These are phyloP conservation scores for Dendrophyllia cribrosa DNA, from an alignment of 64 coral and sea anemone species.

Conservation along the genomic window DNA sequence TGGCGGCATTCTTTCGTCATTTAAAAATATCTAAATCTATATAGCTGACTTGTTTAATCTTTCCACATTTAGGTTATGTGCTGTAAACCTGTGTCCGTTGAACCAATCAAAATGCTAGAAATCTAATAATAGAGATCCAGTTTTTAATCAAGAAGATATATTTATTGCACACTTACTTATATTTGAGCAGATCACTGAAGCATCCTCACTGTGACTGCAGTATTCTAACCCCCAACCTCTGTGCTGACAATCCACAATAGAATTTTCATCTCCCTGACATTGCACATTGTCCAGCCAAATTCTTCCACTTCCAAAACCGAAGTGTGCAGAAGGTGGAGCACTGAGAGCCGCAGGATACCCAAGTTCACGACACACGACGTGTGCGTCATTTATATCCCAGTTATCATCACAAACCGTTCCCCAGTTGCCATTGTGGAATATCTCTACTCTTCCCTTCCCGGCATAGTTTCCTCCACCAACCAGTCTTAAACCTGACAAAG, in stretches of 20 bases:
- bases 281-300: constrained; percentile 25
- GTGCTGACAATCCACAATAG: neutral
- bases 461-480: neutral
- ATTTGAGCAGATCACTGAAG: too few species aligned
- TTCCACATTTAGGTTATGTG: too few species aligned
- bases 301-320: neutral
- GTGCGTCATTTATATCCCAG: neutral
- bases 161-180: too few species aligned
- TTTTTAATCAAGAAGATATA: too few species aligned
- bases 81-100: too few species aligned
- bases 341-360: neutral
- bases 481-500: neutral
- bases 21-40: too few species aligned
- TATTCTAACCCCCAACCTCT: neutral
- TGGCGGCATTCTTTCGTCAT: too few species aligned
- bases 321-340: neutral
- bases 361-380: neutral
- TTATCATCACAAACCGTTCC: neutral
- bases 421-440: neutral
- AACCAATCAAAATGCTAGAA: too few species aligned
- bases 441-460: neutral
- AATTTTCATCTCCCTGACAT: neutral
- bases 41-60: too few species aligned
- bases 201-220: neutral
- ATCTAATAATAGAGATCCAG: too few species aligned